phyloP scores from a whole-genome alignment of 2,888 invertebrate species.

The Meandrusa payeni region DNA sequence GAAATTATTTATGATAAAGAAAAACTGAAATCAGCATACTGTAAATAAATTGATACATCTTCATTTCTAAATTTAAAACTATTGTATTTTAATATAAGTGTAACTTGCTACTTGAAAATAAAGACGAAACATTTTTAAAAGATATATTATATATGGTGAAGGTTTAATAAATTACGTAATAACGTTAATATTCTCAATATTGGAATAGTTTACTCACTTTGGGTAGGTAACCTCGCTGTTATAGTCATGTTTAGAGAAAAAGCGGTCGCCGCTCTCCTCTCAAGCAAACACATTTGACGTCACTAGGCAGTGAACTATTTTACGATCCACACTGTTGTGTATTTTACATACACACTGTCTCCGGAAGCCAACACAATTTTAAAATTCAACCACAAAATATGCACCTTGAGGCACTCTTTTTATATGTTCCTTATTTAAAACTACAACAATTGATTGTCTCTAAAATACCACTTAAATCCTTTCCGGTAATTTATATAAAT shows the following conservation, averaged over 20 bases:
- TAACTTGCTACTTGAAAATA: neutral
- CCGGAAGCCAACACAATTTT: slow-evolving; percentile 58
- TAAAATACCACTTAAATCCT: too few species aligned
- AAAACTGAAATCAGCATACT: too few species aligned
- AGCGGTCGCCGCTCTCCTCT: slow-evolving; percentile 48
- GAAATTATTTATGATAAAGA: too few species aligned
- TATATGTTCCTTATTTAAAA: too few species aligned
- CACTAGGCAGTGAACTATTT: slow-evolving; percentile 32
- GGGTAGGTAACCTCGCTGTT: slow-evolving; percentile 58
- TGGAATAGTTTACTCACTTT: slow-evolving; percentile 54
- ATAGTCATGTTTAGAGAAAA: slow-evolving; percentile 63
- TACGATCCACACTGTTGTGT: slow-evolving; percentile 48
- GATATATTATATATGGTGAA: neutral
- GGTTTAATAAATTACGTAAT: neutral
- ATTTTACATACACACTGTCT: too few species aligned
- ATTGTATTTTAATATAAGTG: too few species aligned
- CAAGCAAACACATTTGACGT: slow-evolving; percentile 57
- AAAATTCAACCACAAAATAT: slow-evolving; percentile 29
- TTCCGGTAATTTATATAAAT: too few species aligned
- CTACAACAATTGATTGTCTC: too few species aligned
- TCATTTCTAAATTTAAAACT: too few species aligned
- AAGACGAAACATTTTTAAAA: slow-evolving; percentile 11
- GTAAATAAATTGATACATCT: too few species aligned
- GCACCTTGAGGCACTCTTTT: too few species aligned
- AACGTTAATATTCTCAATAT: neutral